Percentiles rank a stretch among this genome's conserved stretches.
phyloP scores from a whole-genome alignment of 1,140 invertebrate genomes.

The Steinernema feltiae region DNA sequence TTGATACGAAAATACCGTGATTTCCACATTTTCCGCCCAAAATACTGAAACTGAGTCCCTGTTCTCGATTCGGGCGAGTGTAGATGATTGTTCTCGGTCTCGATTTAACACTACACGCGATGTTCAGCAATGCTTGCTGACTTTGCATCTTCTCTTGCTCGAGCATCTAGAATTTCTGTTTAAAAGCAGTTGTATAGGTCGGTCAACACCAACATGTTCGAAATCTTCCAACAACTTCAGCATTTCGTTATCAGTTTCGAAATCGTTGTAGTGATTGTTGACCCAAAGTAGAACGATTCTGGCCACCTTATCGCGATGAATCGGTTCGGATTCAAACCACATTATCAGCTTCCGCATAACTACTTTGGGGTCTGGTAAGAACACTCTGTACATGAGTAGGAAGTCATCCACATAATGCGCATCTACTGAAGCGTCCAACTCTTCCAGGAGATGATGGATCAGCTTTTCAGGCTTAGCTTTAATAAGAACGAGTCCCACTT shows the following conservation, averaged over 20 bases:
- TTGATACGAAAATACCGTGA: slow-evolving; percentile 88
- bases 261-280: slow-evolving; percentile 98
- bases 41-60: slow-evolving; percentile 84
- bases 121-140: slow-evolving; percentile 75
- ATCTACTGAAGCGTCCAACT: slow-evolving; percentile 76
- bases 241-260: slow-evolving; percentile 90
- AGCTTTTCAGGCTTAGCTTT: slow-evolving; percentile 80
- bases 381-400: slow-evolving; percentile 90
- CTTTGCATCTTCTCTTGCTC: slow-evolving; percentile 78
- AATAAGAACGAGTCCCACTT: slow-evolving; percentile 50
- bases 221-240: slow-evolving; percentile 92
- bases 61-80: slow-evolving; percentile 80
- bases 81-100: slow-evolving; percentile 80
- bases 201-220: slow-evolving; percentile 63
- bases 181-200: not conserved
- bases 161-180: slow-evolving; percentile 59
- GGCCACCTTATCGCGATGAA: slow-evolving; percentile 74
- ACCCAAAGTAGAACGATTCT: slow-evolving; percentile 92
- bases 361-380: slow-evolving; percentile 75
- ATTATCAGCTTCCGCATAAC: slow-evolving; percentile 79
- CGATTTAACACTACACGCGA: slow-evolving; percentile 92
- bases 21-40: slow-evolving; percentile 76
- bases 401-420: slow-evolving; percentile 97
- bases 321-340: slow-evolving; percentile 71
- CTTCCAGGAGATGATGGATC: slow-evolving; percentile 86